These are phyloP conservation scores for Perognathus longimembris DNA, from an alignment of 2,113 vertebrate species.

Conservation along the genomic window DNA sequence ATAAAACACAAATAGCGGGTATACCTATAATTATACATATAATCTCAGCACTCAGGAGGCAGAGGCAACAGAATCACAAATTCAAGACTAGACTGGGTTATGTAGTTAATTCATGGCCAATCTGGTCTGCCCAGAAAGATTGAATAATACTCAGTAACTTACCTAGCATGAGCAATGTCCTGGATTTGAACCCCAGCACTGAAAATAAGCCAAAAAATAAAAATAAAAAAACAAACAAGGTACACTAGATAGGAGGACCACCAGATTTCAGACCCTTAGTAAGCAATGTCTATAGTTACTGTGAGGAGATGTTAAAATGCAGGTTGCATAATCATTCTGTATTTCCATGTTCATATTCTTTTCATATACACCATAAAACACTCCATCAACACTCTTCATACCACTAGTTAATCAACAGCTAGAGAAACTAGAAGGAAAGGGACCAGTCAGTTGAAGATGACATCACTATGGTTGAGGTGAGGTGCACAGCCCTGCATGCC, in stretches of 20 bases:
- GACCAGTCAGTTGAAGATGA: neutral
- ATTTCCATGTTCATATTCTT: neutral
- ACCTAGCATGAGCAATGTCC: neutral
- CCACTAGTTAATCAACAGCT: neutral
- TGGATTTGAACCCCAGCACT: neutral
- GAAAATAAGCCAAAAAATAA: neutral
- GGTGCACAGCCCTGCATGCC: neutral
- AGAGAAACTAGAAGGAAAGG: constrained; percentile 3
- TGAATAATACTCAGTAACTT: neutral
- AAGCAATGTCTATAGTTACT: neutral
- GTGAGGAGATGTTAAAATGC: neutral
- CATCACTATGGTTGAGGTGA: neutral
- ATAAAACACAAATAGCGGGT: neutral
- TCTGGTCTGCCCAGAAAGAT: no score
- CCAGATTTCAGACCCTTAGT: neutral
- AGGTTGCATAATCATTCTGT: neutral
- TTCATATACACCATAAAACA: neutral
- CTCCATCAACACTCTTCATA: neutral
- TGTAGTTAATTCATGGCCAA: no score
- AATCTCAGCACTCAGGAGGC: no score
- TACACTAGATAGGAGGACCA: no score
- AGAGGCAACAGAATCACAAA: no score
- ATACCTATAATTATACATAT: no score
- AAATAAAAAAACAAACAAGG: neutral
- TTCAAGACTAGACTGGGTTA: no score